phyloP scores from a whole-genome alignment of 2,888 invertebrate genomes.

The Netelia inedita region DNA sequence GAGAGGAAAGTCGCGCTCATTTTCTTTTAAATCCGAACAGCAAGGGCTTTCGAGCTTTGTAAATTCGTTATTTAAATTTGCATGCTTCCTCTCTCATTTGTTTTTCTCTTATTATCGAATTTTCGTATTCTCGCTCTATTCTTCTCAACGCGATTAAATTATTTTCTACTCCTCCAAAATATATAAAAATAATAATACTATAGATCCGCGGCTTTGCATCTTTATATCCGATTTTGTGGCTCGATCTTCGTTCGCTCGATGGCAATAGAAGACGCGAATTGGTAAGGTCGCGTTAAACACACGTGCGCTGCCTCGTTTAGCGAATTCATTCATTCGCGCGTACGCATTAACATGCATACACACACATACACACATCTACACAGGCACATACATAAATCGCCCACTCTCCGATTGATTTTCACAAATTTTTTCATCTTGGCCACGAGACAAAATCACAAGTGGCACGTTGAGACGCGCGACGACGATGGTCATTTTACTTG shows the following conservation, averaged over 20 bases:
- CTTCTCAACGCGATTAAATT: constrained; percentile 71
- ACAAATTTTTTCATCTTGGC: constrained; percentile 21
- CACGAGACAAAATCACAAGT: constrained; percentile 13
- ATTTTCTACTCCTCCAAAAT: constrained; percentile 72
- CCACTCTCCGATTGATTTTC: background rate
- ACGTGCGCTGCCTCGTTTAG: background rate
- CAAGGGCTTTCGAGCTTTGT: background rate
- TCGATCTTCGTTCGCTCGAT: constrained; percentile 7
- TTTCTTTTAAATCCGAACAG: constrained; percentile 10
- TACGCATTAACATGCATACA: background rate
- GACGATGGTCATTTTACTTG: constrained; percentile 28
- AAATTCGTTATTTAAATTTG: background rate
- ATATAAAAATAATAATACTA: constrained; percentile 82
- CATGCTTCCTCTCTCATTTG: constrained; percentile 25
- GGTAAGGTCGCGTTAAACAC: background rate
- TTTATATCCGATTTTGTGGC: background rate
- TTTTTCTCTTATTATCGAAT: constrained; percentile 27
- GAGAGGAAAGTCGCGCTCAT: constrained; percentile 54
- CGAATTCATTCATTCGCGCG: background rate
- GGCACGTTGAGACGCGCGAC: constrained; percentile 20
- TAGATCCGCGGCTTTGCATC: constrained; percentile 72
- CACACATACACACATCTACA: background rate
- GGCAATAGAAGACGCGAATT: constrained; percentile 12
- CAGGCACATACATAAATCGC: background rate
- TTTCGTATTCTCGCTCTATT: constrained; percentile 16